phyloP scores from a whole-genome alignment of 1,140 invertebrate species.

The Apis florea region DNA sequence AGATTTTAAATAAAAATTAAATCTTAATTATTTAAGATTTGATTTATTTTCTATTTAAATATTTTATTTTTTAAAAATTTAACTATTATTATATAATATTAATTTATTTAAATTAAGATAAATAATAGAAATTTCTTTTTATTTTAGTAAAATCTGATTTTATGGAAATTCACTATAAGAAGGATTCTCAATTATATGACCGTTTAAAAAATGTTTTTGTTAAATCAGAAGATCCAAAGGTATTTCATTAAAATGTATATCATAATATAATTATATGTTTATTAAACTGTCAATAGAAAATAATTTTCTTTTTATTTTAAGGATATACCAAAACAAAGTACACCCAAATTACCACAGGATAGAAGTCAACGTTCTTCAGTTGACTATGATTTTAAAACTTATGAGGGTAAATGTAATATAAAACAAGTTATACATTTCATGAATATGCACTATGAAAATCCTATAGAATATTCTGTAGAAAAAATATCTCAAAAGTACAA shows the following conservation, averaged over 20 bases:
- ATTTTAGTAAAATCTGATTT: slow-evolving; percentile 83
- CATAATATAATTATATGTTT: slow-evolving; percentile 2
- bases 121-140: slow-evolving; percentile 8
- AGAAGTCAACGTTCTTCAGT: slow-evolving; percentile 72
- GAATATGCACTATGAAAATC: slow-evolving; percentile 82
- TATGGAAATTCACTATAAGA: slow-evolving; percentile 81
- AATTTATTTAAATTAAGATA: too few species aligned
- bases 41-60: neutral
- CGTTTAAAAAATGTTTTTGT: slow-evolving; percentile 86
- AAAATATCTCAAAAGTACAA: slow-evolving; percentile 86
- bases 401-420: slow-evolving; percentile 75
- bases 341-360: slow-evolving; percentile 76
- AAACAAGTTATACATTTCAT: slow-evolving; percentile 82
- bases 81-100: neutral
- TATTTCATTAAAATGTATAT: slow-evolving; percentile 54
- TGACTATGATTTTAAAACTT: slow-evolving; percentile 65
- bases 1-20: too few species aligned
- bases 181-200: slow-evolving; percentile 82
- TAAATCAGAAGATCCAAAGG: slow-evolving; percentile 80
- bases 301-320: neutral
- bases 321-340: neutral
- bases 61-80: neutral
- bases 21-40: neutral
- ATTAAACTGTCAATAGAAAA: neutral
- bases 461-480: slow-evolving; percentile 80